Percentiles rank a stretch among this genome's conserved stretches.
These are phyloP conservation scores for Enteromius fasciolatus DNA, from an alignment of 2,797 vertebrate species.

Conservation along the genomic window DNA sequence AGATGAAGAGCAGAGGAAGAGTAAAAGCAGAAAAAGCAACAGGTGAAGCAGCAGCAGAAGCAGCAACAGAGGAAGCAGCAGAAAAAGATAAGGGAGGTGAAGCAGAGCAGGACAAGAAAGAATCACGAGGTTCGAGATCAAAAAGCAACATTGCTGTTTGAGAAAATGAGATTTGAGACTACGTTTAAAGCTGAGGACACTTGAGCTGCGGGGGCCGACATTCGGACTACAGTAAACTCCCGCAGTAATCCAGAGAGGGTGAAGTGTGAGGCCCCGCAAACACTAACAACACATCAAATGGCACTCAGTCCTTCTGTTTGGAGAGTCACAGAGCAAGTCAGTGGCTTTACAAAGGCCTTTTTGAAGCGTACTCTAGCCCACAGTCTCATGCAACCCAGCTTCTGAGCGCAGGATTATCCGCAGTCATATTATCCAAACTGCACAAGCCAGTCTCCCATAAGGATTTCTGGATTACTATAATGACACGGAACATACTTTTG, in stretches of 20 bases:
- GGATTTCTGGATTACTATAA: slow-evolving; percentile 53
- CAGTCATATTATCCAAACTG: slow-evolving; percentile 47
- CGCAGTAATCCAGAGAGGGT: slow-evolving; percentile 47
- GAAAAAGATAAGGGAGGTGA: neutral
- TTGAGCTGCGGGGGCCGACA: neutral
- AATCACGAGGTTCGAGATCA: neutral
- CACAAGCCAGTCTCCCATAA: slow-evolving; percentile 52
- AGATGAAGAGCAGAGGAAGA: neutral
- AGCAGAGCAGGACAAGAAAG: neutral
- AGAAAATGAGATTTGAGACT: neutral
- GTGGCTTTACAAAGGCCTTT: slow-evolving; percentile 38
- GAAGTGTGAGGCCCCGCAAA: slow-evolving; percentile 19
- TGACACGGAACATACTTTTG: slow-evolving; percentile 52
- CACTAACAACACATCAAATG: slow-evolving; percentile 22
- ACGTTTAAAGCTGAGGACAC: neutral
- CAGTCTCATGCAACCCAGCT: slow-evolving; percentile 38
- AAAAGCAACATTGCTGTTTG: neutral
- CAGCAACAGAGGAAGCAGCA: neutral
- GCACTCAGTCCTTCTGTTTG: slow-evolving; percentile 33
- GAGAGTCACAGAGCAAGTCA: slow-evolving; percentile 29
- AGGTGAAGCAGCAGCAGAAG: neutral
- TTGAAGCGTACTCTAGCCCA: slow-evolving; percentile 44
- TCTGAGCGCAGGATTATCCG: slow-evolving; percentile 52
- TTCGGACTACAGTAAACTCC: slow-evolving; percentile 11
- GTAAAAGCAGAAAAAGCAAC: neutral